A percentile compares a stretch with the other conserved stretches of the same genome.
These are phyloP conservation scores for Dysdera silvatica DNA, from an alignment of 1,140 invertebrate species.

Conservation along the genomic window DNA sequence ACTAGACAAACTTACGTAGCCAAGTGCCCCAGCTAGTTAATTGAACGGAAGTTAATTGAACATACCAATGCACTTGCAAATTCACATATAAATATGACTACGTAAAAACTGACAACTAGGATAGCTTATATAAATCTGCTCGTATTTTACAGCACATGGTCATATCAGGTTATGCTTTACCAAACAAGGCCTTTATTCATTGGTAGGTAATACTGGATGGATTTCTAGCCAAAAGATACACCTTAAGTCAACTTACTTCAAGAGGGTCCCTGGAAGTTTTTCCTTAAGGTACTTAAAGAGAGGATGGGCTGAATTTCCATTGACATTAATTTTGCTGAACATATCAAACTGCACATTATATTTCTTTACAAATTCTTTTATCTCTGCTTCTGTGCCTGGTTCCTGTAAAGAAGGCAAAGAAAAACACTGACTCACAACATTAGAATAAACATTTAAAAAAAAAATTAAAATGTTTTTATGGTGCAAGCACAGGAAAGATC, in stretches of 20 bases:
- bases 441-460: no score
- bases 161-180: neutral
- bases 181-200: neutral
- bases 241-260: slow-evolving; percentile 19
- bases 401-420: slow-evolving; percentile 50
- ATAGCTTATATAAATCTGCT: neutral
- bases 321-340: slow-evolving; percentile 74
- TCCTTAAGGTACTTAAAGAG: slow-evolving; percentile 81
- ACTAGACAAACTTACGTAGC: neutral
- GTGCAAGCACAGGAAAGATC: no score
- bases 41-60: neutral
- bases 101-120: neutral
- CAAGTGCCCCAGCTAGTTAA: neutral
- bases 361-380: slow-evolving; percentile 58
- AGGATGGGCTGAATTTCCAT: slow-evolving; percentile 73
- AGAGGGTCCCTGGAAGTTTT: slow-evolving; percentile 52
- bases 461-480: no score
- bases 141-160: neutral
- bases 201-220: neutral
- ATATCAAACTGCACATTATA: slow-evolving; percentile 70
- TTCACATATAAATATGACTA: neutral
- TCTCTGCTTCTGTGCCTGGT: slow-evolving; percentile 61
- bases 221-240: no score
- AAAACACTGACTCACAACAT: no score
- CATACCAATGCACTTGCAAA: neutral